Conservation (phyloP, 2,113 vertebrate species). For the Bufo bufo region DNA sequence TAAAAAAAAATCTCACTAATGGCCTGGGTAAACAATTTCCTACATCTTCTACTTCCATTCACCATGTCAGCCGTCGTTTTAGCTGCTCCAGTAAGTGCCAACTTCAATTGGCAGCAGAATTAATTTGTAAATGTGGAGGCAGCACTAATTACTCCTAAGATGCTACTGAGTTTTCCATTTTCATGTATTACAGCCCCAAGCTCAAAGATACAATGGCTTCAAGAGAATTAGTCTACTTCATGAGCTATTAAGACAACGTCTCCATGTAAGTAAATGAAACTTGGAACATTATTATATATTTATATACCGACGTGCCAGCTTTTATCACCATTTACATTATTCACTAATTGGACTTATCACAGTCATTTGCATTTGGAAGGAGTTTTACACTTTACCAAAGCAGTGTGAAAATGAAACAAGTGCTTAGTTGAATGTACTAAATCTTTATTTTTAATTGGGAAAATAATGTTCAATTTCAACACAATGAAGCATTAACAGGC, state of each 20-base stretch:
- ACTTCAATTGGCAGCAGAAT: conserved; percentile 38
- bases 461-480: conserved; percentile 30
- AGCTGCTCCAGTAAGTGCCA: conserved; percentile 12
- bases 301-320: conserved; percentile 16
- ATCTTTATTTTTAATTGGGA: conserved; percentile 13
- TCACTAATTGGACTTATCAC: conserved; percentile 36
- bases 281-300: conserved; percentile 37
- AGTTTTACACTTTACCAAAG: conserved; percentile 18
- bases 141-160: conserved; percentile 36
- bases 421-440: conserved; percentile 6
- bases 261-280: conserved; percentile 8
- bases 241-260: conserved; percentile 23
- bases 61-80: neutral
- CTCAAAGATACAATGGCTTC: conserved; percentile 25
- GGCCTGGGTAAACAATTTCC: conserved; percentile 21
- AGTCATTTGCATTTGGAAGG: conserved; percentile 35
- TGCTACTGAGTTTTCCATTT: conserved; percentile 23
- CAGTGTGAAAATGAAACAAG: conserved; percentile 14
- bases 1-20: neutral
- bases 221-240: conserved; percentile 3
- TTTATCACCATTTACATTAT: conserved; percentile 36
- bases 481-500: conserved; percentile 18
- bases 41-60: conserved; percentile 1
- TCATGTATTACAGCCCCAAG: conserved; percentile 41
- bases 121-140: conserved; percentile 35